Evolutionary conservation across 1,140 invertebrate genomes (phyloP).

Genomic region (Wiebesia pumilae): DNA sequence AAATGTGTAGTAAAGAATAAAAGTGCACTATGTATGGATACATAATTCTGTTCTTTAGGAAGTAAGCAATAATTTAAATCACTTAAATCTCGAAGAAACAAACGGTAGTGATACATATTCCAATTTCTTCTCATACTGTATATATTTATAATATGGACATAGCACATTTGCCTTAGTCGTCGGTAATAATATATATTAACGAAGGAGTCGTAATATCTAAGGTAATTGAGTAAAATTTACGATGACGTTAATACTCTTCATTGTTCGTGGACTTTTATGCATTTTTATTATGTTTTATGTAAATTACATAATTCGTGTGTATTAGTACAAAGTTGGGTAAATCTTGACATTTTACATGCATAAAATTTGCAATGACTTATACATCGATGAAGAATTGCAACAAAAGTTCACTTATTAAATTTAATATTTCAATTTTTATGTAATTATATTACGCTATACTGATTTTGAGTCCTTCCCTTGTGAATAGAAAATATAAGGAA

Average conservation of each 20-base stretch:
- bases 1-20: too few species aligned
- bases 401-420: too few species aligned
- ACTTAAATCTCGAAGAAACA: not conserved
- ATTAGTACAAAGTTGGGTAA: not conserved
- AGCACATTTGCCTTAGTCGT: not conserved
- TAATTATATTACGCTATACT: too few species aligned
- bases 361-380: too few species aligned
- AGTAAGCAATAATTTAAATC: too few species aligned
- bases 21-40: too few species aligned
- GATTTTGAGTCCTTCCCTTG: too few species aligned
- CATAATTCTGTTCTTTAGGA: too few species aligned
- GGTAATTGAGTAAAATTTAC: conserved; percentile 22
- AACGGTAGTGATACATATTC: not conserved
- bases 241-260: conserved; percentile 1
- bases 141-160: not conserved
- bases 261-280: not conserved
- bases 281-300: not conserved
- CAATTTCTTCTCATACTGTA: not conserved
- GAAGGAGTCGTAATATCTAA: conserved; percentile 33
- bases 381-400: too few species aligned
- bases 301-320: not conserved
- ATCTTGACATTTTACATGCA: not conserved
- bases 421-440: too few species aligned
- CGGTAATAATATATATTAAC: not conserved
- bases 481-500: too few species aligned